phyloP scores from a whole-genome alignment of 2,797 vertebrate species.

The Chromis chromis region DNA sequence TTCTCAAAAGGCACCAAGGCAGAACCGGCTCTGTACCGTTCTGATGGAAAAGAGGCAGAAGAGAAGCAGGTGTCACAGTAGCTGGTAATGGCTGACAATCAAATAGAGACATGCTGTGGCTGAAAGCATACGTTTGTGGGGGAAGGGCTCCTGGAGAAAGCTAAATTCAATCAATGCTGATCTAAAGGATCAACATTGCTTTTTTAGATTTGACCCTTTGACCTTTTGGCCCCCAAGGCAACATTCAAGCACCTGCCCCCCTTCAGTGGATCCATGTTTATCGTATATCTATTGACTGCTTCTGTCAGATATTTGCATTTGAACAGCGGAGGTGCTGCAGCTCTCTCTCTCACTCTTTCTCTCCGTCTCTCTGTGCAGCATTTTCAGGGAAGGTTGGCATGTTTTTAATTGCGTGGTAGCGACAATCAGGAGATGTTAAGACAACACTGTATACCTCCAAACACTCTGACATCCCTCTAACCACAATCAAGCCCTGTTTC shows the following conservation, averaged over 20 bases:
- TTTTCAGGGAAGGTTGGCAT: conserved; percentile 59
- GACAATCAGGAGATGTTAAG: conserved; percentile 75
- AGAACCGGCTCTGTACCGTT: no score
- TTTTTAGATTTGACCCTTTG: conserved; percentile 74
- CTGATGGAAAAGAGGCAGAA: neutral
- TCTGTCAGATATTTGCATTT: conserved; percentile 72
- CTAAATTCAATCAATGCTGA: conserved; percentile 75
- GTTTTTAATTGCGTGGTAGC: conserved; percentile 61
- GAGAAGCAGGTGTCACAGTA: conserved; percentile 64
- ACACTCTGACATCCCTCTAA: conserved; percentile 62
- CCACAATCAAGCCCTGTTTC: conserved; percentile 54
- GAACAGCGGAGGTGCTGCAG: conserved; percentile 63
- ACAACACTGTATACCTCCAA: conserved; percentile 69
- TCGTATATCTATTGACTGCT: conserved; percentile 63
- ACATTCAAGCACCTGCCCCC: conserved; percentile 67
- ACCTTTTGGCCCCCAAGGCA: conserved; percentile 72
- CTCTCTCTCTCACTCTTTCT: conserved; percentile 21
- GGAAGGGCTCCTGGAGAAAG: conserved; percentile 39
- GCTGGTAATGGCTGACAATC: conserved; percentile 71
- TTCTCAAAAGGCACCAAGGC: no score
- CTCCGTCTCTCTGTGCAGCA: conserved; percentile 19
- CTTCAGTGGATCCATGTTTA: conserved; percentile 68
- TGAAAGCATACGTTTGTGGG: conserved; percentile 49
- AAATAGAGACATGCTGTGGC: conserved; percentile 56
- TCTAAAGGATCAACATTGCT: conserved; percentile 72